Base-by-base conservation (phyloP, 2,113 vertebrate genomes). In the Chitala chitala region DNA sequence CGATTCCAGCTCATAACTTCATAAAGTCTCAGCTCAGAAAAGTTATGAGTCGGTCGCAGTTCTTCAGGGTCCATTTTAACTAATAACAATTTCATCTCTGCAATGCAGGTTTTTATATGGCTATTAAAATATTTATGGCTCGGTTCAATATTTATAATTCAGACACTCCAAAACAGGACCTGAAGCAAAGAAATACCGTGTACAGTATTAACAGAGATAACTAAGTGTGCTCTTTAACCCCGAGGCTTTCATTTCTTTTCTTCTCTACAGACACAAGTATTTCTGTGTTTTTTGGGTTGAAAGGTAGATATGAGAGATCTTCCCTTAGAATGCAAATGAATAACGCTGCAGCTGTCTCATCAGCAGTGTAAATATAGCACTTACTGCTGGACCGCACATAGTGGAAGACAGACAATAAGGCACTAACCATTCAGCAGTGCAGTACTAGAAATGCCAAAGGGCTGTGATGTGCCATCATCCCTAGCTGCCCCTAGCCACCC, bases 1-100 rank as follows among this genome's bases (percentile, higher is more conserved):
- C 59, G 8, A 63, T 20, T 63, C 59, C 17, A 63, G 9, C 33
- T n/a, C 20, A 17, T n/a, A 63, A 63, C 36, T 63, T 36, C 9
- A 63, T 29, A 63, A 63, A 63, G 38, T 17, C 38, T 36, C 38
- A 36, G 33, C 33, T 63, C 2, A 26, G 38, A 63, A n/a, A 15
- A 0, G 9, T 59, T 36, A 29, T 59, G 56, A 29, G 26, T 5
- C 29, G 17, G 31, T 38, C 31, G 20, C 17, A n/a, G 20, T 63
- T 63, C 33, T 63, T n/a, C 17, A 9, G 59, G 59, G 6, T 38
- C 33, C 59, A 63, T 63, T 38, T 63, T 63, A 63, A 63, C 59
- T 33, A 38, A 33, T 33, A 63, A 63, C 59, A 38, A 20, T 8
- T 36, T 63, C 9, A 1, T 33, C 29, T 33, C 31, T 38, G 59